These are phyloP conservation scores for Neodontobutis hainanensis DNA, from an alignment of 2,113 vertebrate species.

Conservation along the genomic window DNA sequence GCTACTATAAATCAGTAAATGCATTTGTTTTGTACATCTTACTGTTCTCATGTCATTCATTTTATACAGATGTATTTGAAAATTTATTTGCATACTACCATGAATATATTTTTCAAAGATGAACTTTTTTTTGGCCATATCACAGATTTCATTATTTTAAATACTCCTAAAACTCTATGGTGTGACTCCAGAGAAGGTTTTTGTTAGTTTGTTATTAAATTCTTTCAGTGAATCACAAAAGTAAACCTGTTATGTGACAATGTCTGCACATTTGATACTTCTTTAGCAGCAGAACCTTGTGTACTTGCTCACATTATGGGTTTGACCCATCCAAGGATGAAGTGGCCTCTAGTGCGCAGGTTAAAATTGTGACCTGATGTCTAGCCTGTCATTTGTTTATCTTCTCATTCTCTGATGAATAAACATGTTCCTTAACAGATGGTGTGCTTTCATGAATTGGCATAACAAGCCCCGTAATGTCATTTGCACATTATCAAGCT, in stretches of 20 bases:
- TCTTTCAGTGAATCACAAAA: conserved; percentile 25
- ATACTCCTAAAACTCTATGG: conserved; percentile 16
- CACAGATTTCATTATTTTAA: conserved; percentile 11
- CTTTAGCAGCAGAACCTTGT: neutral
- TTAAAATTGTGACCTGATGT: neutral
- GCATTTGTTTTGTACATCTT: conserved; percentile 30
- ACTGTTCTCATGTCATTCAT: conserved; percentile 6
- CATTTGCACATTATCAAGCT: neutral
- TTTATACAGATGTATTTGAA: too few relatives aligned
- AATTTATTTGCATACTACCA: too few relatives aligned
- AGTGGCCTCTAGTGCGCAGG: neutral
- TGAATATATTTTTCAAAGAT: too few relatives aligned
- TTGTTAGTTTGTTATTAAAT: conserved; percentile 33
- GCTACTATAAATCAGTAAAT: conserved; percentile 24
- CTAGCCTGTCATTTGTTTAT: neutral
- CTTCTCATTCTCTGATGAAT: neutral
- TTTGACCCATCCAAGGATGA: neutral
- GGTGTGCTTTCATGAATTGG: conserved; percentile 8
- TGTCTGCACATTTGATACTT: neutral
- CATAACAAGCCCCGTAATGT: neutral
- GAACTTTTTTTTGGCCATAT: neutral
- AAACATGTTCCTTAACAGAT: neutral
- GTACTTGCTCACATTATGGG: too few relatives aligned
- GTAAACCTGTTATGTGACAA: conserved; percentile 33
- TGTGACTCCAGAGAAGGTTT: conserved; percentile 25